A percentile compares a stretch with the other conserved stretches of the same genome.
Conservation (phyloP, 2,113 vertebrate genomes). For the Cnemophilus loriae region DNA sequence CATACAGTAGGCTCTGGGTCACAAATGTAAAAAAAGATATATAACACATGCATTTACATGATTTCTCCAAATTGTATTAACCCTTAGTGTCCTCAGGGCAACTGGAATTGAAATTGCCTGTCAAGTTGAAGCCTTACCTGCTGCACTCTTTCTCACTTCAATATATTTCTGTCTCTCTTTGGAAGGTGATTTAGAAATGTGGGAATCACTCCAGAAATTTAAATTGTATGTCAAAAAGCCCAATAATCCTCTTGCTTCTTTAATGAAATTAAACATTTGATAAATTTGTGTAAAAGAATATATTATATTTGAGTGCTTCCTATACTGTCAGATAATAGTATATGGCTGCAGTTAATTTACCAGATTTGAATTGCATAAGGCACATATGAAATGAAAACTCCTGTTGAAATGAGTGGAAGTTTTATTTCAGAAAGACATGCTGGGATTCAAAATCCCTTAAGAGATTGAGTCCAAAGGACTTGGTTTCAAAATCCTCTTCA, state of each 20-base stretch:
- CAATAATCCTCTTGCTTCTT: not conserved
- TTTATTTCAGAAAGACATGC: not conserved
- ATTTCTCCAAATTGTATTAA: not conserved
- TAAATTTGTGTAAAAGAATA: not conserved
- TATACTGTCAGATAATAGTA: not conserved
- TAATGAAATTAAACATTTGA: not conserved
- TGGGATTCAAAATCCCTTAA: not conserved
- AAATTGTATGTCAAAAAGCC: not conserved
- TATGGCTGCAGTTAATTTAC: not conserved
- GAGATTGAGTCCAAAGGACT: not conserved
- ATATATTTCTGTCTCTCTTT: not conserved
- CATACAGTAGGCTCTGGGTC: not conserved
- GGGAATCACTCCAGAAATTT: not conserved
- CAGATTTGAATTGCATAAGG: not conserved
- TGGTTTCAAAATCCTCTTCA: not conserved
- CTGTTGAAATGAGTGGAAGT: not conserved
- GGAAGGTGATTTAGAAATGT: not conserved
- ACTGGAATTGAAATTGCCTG: not conserved
- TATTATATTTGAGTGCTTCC: not conserved
- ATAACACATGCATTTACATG: not conserved
- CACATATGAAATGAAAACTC: not conserved
- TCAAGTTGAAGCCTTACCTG: not conserved
- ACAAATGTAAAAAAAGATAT: not conserved
- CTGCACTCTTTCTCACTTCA: not conserved
- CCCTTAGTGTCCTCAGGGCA: not conserved